phyloP scores from a whole-genome alignment of 2,113 vertebrate species.

The Planiliza haematocheilus region DNA sequence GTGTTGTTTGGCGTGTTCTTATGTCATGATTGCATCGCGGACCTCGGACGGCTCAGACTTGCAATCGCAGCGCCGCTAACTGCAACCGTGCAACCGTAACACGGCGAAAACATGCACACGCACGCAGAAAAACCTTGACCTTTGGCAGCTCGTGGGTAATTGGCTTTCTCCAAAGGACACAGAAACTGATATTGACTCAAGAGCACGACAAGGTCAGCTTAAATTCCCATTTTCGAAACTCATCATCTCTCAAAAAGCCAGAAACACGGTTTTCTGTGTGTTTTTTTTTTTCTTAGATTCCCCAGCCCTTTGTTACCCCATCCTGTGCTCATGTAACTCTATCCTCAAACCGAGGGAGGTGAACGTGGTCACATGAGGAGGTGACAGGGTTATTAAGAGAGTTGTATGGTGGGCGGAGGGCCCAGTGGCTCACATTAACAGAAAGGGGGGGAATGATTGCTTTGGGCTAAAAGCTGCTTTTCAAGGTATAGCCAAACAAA shows the following conservation, averaged over 20 bases:
- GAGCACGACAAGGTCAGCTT: slow-evolving; percentile 16
- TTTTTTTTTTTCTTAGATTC: neutral
- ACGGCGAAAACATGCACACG: slow-evolving; percentile 1
- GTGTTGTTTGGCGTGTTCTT: slow-evolving; percentile 38
- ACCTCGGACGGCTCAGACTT: slow-evolving; percentile 16
- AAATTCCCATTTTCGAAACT: neutral
- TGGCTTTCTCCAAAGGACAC: slow-evolving; percentile 39
- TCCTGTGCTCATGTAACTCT: slow-evolving; percentile 19
- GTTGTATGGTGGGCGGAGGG: slow-evolving; percentile 36
- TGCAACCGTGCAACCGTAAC: slow-evolving; percentile 5
- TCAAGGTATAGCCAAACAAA: slow-evolving; percentile 22
- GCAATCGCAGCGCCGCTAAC: slow-evolving; percentile 1
- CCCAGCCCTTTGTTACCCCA: neutral
- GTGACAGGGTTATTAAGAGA: slow-evolving; percentile 9
- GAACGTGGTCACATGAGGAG: slow-evolving; percentile 22
- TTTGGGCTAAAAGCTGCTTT: slow-evolving; percentile 8
- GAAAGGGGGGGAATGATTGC: neutral
- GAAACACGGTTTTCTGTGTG: neutral
- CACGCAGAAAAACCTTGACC: slow-evolving; percentile 10
- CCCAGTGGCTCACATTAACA: neutral
- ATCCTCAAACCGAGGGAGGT: slow-evolving; percentile 11
- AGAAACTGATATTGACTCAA: slow-evolving; percentile 6
- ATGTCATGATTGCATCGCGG: slow-evolving; percentile 40
- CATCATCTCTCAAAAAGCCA: slow-evolving; percentile 1
- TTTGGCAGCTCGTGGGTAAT: slow-evolving; percentile 34